Base-by-base conservation (phyloP, 2,113 vertebrate genomes). In the Egretta garzetta region DNA sequence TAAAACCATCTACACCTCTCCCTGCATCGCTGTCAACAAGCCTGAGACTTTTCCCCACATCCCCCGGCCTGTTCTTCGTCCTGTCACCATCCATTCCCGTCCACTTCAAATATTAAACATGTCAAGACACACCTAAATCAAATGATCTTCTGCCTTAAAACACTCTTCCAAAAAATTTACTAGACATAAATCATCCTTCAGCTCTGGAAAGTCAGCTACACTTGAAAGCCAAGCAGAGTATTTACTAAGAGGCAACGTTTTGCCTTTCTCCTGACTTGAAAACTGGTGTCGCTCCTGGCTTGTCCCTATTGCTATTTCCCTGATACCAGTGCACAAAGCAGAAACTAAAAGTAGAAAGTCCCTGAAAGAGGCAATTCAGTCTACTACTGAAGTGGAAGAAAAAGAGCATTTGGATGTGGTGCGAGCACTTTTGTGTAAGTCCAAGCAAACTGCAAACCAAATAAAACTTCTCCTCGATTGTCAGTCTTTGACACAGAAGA, bases 81-180 rank as follows among this genome's bases (percentile, higher is more conserved):
- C 39, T 26, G 80, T 93, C 88, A 91, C 39, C 83, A 85, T 87
- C 76, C 60, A 68, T 79, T 94, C 80, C 60, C 3, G 0, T 56
- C 62, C 91, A 75, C 70, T 92, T 91, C 73, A 87, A 87, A 79
- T 85, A 96, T 91, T 96, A 95, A 96, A 96, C 35, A 87, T 33
- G 71, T 76, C 80, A 73, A 91, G 50, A 74, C 2, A 4, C 53
- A 89, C n/a, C 58, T 94, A 81, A 91, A 85, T 80, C 70, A 87
- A 93, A 53, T 58, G 0, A 80, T 49, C 64, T 79, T 83, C 56
- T 80, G 45, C 55, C 66, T 72, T 87, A 62, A 90, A 92, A 94
- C 20, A n/a, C 16, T 79, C 33, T 58, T 76, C 73, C 66, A 84
- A 80, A 81, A 81, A 68, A n/a, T 66, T 14, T 50, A 49, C 73